Evolutionary conservation across 2,888 invertebrate species (phyloP), one percentile per base, ranked within the genome.

Genomic region (Mallateleia sp.): DNA sequence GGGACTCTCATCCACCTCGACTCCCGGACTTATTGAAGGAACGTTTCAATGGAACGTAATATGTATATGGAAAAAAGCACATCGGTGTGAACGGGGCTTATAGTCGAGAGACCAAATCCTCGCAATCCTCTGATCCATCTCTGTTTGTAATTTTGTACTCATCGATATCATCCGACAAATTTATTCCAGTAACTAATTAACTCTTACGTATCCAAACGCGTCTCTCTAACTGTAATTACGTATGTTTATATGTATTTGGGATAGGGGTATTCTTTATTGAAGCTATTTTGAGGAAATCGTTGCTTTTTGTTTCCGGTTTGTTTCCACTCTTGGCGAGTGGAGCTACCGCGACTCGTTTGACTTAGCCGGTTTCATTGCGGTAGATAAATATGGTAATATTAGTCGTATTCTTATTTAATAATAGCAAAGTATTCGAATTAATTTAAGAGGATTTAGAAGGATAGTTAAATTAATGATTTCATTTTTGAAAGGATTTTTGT

Each of bases 141-240:
- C 74, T 79, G 71, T 88, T 88, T 88, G 88, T 88, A 88, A 88
- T 84, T 88, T 88, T 88, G 80, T 88, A 87, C 86, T 88, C 84
- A 78, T 74, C 84, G 71, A 86, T 88, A 88, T 84, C 84, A 86
- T 87, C 60, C 62, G 71, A 86, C 32, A 71, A 79, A 86, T 74
- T 84, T 71, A 83, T 78, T 64, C 50, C 38, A 78, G 58, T 78
- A 72, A 60, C 42, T 24, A 64, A 86, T 56, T 28, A 72, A 79
- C 28, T 42, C 66, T n/a, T n/a, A 52, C 34, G 34, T 66, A 58
- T 66, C 54, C 50, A 47, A 67, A 71, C 18, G 62, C 50, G 54
- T 77, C 69, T 67, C 83, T 77, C 60, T 74, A 42, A 54, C 15
- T 38, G 42, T 60, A 32, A 80, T 67, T 79, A 14, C 20, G 14